Conservation (phyloP, 2,888 invertebrate genomes). For the Ptychoptera contaminata region DNA sequence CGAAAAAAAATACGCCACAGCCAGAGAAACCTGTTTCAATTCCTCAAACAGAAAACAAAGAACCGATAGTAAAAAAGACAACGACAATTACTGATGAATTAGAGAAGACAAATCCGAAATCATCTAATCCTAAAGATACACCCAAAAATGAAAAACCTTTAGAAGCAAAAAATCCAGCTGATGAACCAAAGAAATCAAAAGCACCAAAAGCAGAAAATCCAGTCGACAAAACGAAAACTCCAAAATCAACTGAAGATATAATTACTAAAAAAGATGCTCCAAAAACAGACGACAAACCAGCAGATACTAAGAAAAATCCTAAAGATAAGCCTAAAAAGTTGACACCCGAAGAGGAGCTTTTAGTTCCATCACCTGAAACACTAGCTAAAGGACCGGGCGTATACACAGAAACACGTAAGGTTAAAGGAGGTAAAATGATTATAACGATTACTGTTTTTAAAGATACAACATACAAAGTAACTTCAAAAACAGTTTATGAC, state of each 20-base stretch:
- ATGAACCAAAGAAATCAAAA: background rate
- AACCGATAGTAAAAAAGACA: too few species aligned
- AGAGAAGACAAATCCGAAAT: too few species aligned
- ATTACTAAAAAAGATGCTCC: background rate
- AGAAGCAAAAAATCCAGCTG: too few species aligned
- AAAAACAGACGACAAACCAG: too few species aligned
- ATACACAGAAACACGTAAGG: conserved; percentile 7
- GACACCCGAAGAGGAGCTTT: background rate
- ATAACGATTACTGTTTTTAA: conserved; percentile 23
- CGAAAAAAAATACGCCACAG: too few species aligned
- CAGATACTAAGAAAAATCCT: background rate
- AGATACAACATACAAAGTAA: conserved; percentile 26
- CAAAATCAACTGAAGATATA: background rate
- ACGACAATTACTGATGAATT: too few species aligned
- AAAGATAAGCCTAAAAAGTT: background rate
- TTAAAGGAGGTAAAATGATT: conserved; percentile 27
- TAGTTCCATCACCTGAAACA: background rate
- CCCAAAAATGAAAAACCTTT: too few species aligned
- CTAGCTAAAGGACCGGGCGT: background rate
- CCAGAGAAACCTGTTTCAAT: too few species aligned
- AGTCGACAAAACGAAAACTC: too few species aligned
- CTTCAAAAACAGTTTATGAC: conserved; percentile 27
- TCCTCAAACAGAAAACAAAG: too few species aligned
- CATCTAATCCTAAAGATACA: too few species aligned
- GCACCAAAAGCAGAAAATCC: background rate